These are phyloP conservation scores for Pristionchus mayeri DNA, from an alignment of 2,888 invertebrate genomes.

Conservation along the genomic window DNA sequence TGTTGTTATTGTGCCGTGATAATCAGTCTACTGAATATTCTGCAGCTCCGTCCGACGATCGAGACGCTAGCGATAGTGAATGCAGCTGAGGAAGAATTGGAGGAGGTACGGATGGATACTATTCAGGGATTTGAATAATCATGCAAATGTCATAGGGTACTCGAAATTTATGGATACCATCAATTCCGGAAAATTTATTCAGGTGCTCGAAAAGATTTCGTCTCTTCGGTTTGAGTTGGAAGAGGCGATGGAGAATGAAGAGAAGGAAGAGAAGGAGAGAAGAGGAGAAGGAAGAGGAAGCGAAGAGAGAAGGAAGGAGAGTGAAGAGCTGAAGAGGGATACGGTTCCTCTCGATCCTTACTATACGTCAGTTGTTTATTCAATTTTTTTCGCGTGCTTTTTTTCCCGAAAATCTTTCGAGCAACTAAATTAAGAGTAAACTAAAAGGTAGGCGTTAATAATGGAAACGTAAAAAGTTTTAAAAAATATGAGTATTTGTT, in stretches of 20 bases:
- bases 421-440: neutral
- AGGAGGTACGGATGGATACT: conserved; percentile 21
- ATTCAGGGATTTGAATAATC: neutral
- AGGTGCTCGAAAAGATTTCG: conserved; percentile 40
- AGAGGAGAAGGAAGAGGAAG: neutral
- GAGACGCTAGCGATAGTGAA: conserved; percentile 64
- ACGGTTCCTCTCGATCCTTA: conserved; percentile 34
- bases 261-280: neutral
- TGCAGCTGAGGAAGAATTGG: conserved; percentile 55
- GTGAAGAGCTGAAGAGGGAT: neutral
- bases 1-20: no score
- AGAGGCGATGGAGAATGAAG: conserved; percentile 7
- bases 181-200: neutral
- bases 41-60: conserved; percentile 60
- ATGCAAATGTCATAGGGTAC: no score
- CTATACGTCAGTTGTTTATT: conserved; percentile 27
- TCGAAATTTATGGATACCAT: no score
- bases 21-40: no score
- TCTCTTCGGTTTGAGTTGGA: neutral
- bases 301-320: neutral
- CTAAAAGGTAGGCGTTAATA: no score
- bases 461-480: no score
- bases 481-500: neutral
- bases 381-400: neutral
- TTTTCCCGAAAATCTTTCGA: neutral